Base-by-base conservation (phyloP, 2,888 invertebrate genomes). In the Teinopalpus imperialis region DNA sequence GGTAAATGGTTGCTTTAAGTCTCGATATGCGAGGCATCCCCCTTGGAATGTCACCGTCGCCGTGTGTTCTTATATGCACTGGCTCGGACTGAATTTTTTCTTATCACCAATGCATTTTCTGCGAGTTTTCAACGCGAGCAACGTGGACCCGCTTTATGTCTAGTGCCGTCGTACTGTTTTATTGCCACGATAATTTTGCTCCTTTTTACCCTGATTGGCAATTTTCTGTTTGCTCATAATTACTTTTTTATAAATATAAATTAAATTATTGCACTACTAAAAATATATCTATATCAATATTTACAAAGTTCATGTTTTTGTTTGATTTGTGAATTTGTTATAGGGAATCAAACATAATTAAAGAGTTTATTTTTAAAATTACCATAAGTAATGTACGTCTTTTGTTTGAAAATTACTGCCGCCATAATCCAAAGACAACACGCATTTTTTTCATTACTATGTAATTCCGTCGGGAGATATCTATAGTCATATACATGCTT, bases 21-120 rank as follows among this genome's bases (percentile, higher is more conserved):
- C 83, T 82, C 76, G 83, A 80, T 85, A 86, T 85, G 82, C 78
- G 72, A 71, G 72, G 74, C 70, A 87, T 87, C 81, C 74, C 69
- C 69, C 69, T 60, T 70, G 85, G 88, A 85, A 88, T 88, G 88
- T 73, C 80, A 74, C 82, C 82, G 74, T 75, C 76, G 81, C 71
- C 76, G 78, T 81, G 75, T 73, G 79, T 76, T 85, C 85, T 81
- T 85, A 82, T 81, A 81, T 77, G 83, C 63, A 79, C 78, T 74
- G 72, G 69, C 57, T 66, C 77, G 82, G 70, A 74, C 83, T 81
- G 81, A 83, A 75, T 87, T 87, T 88, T 88, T 88, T 88, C 83
- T 87, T 88, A 87, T 87, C 87, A 75, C 66, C 74, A 66, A 77
- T 80, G 81, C 83, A 87, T 88, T 86, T 87, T 87, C 83, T 86